These are phyloP conservation scores for Chymomyza caudatula DNA, from an alignment of 2,888 invertebrate species.

Conservation along the genomic window DNA sequence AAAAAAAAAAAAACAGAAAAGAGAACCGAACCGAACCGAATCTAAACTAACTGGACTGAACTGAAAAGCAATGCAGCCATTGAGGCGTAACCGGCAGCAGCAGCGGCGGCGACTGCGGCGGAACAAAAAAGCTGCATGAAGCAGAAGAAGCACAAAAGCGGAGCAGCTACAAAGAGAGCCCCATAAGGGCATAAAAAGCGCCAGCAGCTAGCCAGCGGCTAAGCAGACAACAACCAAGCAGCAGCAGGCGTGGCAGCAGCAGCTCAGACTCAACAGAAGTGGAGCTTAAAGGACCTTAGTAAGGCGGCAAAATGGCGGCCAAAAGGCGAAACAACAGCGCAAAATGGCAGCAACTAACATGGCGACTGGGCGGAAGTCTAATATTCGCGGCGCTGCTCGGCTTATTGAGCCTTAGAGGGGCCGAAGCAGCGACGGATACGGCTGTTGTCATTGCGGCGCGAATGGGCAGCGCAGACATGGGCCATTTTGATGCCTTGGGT, in stretches of 20 bases:
- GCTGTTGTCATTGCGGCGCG: background rate
- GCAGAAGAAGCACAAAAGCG: background rate
- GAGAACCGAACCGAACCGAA: slow-evolving; percentile 11
- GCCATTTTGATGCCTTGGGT: slow-evolving; percentile 45
- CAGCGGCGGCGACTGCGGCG: slow-evolving; percentile 1
- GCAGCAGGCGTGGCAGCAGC: slow-evolving; percentile 52
- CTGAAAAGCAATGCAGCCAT: slow-evolving; percentile 15
- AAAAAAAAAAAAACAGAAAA: slow-evolving; percentile 1
- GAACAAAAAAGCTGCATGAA: background rate
- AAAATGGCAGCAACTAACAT: slow-evolving; percentile 26
- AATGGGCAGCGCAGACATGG: slow-evolving; percentile 39
- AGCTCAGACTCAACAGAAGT: slow-evolving; percentile 19
- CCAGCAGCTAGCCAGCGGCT: slow-evolving; percentile 30
- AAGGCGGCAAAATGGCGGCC: slow-evolving; percentile 30
- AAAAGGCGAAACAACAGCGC: slow-evolving; percentile 14
- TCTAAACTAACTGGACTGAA: background rate
- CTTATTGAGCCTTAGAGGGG: background rate
- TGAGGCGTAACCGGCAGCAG: slow-evolving; percentile 45
- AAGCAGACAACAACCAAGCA: slow-evolving; percentile 49
- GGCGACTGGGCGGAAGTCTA: slow-evolving; percentile 50
- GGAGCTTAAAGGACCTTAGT: slow-evolving; percentile 32
- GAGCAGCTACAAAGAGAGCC: background rate
- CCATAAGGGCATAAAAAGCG: slow-evolving; percentile 47
- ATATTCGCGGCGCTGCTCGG: slow-evolving; percentile 41
- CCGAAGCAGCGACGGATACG: background rate